Evolutionary conservation across 2,113 vertebrate species (phyloP).

Genomic region (Tetraodon nigroviridis): DNA sequence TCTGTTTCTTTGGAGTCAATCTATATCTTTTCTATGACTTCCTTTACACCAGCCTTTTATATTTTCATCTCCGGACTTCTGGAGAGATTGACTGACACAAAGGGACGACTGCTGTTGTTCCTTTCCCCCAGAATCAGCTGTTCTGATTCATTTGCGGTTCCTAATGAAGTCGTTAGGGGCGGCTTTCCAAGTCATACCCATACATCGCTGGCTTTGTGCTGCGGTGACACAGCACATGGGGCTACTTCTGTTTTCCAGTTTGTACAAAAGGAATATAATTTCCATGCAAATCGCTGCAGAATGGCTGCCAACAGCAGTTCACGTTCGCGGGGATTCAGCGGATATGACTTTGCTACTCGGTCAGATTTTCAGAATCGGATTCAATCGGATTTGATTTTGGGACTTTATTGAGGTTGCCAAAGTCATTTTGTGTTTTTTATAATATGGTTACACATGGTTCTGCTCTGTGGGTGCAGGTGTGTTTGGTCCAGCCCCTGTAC

Average conservation of each 20-base stretch:
- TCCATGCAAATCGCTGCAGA: constrained; percentile 52
- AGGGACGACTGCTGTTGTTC: constrained; percentile 7
- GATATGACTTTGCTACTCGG: constrained; percentile 1
- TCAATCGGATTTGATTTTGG: not conserved
- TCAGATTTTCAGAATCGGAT: constrained; percentile 13
- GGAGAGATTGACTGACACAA: not conserved
- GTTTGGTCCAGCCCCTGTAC: constrained; percentile 35
- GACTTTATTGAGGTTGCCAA: not conserved
- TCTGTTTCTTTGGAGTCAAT: no score
- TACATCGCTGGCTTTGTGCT: constrained; percentile 37
- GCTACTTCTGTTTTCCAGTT: constrained; percentile 46
- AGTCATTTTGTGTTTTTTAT: not conserved
- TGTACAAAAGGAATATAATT: constrained; percentile 48
- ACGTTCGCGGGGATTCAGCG: constrained; percentile 24
- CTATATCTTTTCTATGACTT: no score
- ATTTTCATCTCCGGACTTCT: no score
- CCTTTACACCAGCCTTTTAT: no score
- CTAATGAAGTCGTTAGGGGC: constrained; percentile 42
- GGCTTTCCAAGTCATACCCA: constrained; percentile 56
- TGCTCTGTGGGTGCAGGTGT: constrained; percentile 64
- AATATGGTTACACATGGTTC: not conserved
- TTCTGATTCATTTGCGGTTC: constrained; percentile 61
- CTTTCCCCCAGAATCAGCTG: constrained; percentile 37
- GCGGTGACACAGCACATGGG: constrained; percentile 41
- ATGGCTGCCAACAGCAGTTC: constrained; percentile 23